These are phyloP conservation scores for Pomatostomus ruficeps DNA, from an alignment of 2,113 vertebrate genomes.

Conservation along the genomic window DNA sequence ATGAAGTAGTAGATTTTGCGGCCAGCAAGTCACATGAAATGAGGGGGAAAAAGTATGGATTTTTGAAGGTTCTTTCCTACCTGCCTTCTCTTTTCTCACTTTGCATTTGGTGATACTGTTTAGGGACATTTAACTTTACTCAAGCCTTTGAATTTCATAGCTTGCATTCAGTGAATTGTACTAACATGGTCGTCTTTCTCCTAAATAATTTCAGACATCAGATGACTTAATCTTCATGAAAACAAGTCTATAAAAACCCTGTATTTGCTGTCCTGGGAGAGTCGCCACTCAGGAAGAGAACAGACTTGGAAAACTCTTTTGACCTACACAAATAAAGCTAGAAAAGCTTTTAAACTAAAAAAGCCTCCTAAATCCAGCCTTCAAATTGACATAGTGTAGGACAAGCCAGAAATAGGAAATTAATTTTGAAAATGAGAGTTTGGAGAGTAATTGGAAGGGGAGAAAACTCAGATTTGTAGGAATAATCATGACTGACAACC, in stretches of 20 bases:
- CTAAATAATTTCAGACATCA: neutral
- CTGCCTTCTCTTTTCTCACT: neutral
- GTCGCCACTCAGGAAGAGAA: neutral
- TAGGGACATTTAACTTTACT: neutral
- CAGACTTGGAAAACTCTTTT: conserved; percentile 18
- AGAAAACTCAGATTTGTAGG: neutral
- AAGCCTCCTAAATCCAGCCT: neutral
- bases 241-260: neutral
- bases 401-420: neutral
- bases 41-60: accelerated
- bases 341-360: conserved; percentile 29
- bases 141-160: neutral
- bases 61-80: neutral
- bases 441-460: neutral
- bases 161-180: neutral
- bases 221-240: neutral
- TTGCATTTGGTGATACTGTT: neutral
- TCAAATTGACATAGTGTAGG: neutral
- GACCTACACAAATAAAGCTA: conserved; percentile 30
- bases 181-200: neutral
- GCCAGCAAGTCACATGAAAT: neutral
- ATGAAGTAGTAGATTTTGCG: neutral
- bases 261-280: conserved; percentile 5
- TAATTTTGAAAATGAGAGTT: conserved; percentile 1
- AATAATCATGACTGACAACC: neutral